A percentile compares a stretch with the other conserved stretches of the same genome.
Evolutionary conservation across 2,797 vertebrate genomes (phyloP).

Genomic region (Euphonia xanthogaster): DNA sequence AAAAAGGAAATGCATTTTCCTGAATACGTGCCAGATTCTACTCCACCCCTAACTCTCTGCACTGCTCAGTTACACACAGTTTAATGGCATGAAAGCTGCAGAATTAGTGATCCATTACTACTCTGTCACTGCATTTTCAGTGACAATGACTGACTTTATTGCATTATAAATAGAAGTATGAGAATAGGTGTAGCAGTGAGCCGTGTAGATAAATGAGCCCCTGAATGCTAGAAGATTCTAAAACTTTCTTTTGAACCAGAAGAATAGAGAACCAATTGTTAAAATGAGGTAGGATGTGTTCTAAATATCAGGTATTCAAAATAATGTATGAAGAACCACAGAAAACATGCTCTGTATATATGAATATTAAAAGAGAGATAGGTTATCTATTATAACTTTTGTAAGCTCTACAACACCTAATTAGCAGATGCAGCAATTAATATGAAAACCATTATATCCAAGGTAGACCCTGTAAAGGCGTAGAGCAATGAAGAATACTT

Average conservation of each 20-base stretch:
- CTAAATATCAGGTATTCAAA: neutral
- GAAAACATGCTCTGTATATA: neutral
- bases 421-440: neutral
- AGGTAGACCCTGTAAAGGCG: neutral
- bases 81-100: neutral
- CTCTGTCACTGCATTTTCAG: neutral
- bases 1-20: slow-evolving; percentile 55
- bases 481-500: neutral
- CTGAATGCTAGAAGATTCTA: neutral
- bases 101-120: neutral
- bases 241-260: neutral
- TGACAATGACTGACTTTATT: neutral
- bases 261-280: neutral
- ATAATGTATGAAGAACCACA: neutral
- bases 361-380: neutral
- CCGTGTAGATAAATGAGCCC: neutral
- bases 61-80: neutral
- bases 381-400: neutral
- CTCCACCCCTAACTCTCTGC: slow-evolving; percentile 7
- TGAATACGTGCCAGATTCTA: neutral
- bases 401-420: neutral
- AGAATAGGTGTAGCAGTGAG: neutral
- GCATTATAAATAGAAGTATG: neutral
- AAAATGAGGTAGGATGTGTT: neutral
- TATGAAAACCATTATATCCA: neutral